Evolutionary conservation across 2,888 invertebrate species (phyloP).

Genomic region (Andrena trimmerana): DNA sequence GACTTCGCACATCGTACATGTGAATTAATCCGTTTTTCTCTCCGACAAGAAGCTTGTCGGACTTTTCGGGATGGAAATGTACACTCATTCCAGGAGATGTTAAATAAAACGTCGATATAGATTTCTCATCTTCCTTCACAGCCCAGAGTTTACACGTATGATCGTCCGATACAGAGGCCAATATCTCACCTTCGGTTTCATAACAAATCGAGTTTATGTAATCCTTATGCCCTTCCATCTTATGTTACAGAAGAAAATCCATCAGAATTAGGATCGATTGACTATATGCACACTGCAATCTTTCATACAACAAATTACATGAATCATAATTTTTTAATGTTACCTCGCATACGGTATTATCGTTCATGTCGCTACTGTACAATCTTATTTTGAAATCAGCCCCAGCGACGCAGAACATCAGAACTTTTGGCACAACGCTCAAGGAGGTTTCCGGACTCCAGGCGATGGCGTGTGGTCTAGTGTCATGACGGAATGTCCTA

Average conservation of each 20-base stretch:
- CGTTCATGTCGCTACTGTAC: constrained; percentile 87
- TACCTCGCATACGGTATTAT: constrained; percentile 86
- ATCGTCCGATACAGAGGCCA: constrained; percentile 93
- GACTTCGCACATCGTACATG: constrained; percentile 90
- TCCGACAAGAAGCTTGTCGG: constrained; percentile 90
- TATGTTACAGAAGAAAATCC: constrained; percentile 39
- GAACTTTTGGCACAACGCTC: constrained; percentile 87
- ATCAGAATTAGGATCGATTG: constrained; percentile 2
- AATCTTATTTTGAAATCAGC: constrained; percentile 87
- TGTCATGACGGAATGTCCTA: constrained; percentile 87
- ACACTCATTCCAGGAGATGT: constrained; percentile 89
- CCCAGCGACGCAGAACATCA: constrained; percentile 87
- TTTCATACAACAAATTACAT: not conserved
- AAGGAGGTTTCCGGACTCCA: constrained; percentile 89
- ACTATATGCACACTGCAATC: too few species aligned
- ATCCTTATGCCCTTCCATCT: constrained; percentile 88
- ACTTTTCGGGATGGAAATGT: constrained; percentile 90
- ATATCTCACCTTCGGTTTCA: constrained; percentile 89
- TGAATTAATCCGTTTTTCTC: constrained; percentile 91
- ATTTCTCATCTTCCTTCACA: constrained; percentile 85
- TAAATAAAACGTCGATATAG: constrained; percentile 87
- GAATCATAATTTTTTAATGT: not conserved
- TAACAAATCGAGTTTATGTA: constrained; percentile 90
- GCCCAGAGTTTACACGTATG: constrained; percentile 91
- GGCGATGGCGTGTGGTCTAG: constrained; percentile 86